Evolutionary conservation across 2,113 vertebrate genomes (phyloP).

Genomic region (Zosterops pallidus): DNA sequence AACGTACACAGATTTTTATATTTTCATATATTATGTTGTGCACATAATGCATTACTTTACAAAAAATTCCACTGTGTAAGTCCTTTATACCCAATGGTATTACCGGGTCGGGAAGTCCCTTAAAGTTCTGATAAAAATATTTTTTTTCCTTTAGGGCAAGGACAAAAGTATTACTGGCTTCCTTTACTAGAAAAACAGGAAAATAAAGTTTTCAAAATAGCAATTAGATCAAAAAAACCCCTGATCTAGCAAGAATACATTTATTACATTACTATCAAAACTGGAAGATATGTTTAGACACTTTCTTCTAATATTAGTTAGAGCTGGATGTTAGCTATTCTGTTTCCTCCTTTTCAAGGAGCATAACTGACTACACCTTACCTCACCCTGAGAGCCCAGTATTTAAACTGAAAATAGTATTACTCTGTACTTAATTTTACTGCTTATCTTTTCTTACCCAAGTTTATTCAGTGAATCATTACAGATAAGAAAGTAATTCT

Average conservation of each 20-base stretch:
- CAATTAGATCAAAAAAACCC: not conserved
- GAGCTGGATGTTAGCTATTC: not conserved
- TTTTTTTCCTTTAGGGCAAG: not conserved
- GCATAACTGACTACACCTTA: not conserved
- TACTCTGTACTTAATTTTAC: not conserved
- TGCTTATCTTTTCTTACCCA: not conserved
- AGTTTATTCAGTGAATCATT: not conserved
- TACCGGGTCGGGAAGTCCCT: not conserved
- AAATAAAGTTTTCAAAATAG: slow-evolving; percentile 1
- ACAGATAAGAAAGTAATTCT: not conserved
- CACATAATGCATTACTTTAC: not conserved
- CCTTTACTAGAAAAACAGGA: slow-evolving; percentile 23
- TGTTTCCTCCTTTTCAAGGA: not conserved
- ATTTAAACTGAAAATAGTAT: not conserved
- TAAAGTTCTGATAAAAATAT: not conserved
- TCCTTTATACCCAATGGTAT: not conserved
- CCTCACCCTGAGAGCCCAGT: not conserved
- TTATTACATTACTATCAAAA: not conserved
- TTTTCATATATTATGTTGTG: not conserved
- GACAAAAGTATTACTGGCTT: slow-evolving; percentile 3
- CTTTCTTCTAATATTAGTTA: not conserved
- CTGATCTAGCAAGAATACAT: not conserved
- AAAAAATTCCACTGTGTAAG: not conserved
- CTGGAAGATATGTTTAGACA: not conserved
- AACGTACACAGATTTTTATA: not conserved